A percentile compares a stretch with the other conserved stretches of the same genome.
These are phyloP conservation scores for Clarias batrachus DNA, from an alignment of 2,113 vertebrate genomes.

Conservation along the genomic window DNA sequence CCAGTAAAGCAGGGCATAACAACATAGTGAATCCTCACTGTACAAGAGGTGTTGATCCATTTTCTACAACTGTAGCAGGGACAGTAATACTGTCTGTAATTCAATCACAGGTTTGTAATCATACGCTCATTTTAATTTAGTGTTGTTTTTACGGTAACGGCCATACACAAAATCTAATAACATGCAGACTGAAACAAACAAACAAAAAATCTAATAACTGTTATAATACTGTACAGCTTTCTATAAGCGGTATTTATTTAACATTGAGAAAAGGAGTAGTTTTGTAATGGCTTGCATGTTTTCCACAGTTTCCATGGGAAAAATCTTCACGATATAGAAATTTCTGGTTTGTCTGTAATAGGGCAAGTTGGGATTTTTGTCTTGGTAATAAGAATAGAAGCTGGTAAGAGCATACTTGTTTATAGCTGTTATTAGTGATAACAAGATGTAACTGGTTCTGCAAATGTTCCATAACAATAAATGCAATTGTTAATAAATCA, in stretches of 20 bases:
- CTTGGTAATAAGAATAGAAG: neutral
- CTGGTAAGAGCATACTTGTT: neutral
- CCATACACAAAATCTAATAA: neutral
- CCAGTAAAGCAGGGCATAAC: neutral
- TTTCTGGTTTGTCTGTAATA: neutral
- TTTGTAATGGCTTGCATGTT: neutral
- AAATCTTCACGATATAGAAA: neutral
- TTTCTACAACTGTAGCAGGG: neutral
- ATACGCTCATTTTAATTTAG: neutral
- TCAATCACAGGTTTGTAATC: neutral
- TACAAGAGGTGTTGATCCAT: neutral
- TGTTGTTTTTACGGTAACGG: neutral
- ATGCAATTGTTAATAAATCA: neutral
- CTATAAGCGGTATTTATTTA: neutral
- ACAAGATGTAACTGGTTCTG: neutral
- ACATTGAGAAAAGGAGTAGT: neutral
- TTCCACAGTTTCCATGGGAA: neutral
- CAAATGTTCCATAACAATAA: neutral
- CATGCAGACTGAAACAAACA: neutral
- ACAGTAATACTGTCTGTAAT: neutral
- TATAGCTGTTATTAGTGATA: neutral
- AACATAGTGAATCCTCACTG: neutral
- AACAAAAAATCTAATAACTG: neutral
- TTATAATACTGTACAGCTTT: neutral
- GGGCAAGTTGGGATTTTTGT: neutral